Conservation (phyloP, 2,113 vertebrate genomes). For the Chlamydotis undulata region DNA sequence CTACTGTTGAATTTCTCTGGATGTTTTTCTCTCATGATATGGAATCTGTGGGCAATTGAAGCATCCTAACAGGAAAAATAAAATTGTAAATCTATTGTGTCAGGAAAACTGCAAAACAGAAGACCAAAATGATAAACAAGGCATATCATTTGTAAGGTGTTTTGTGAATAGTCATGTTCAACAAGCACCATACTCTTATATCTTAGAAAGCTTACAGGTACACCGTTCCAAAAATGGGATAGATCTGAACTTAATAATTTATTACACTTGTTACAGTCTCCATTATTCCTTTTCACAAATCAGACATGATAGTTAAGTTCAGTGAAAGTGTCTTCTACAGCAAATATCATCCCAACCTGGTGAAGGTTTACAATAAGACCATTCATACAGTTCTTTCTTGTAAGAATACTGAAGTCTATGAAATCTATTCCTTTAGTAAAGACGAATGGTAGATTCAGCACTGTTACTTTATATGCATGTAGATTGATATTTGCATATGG, state of each 20-base stretch:
- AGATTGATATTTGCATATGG: not conserved
- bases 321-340: not conserved
- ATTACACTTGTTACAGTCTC: not conserved
- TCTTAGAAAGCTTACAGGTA: not conserved
- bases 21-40: conserved; percentile 96
- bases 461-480: not conserved
- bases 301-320: not conserved
- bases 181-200: not conserved
- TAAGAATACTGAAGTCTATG: not conserved
- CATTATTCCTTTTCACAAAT: not conserved
- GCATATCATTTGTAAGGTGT: not conserved
- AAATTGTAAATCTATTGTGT: not conserved
- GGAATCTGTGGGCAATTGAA: conserved; percentile 94
- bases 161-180: not conserved
- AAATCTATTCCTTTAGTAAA: not conserved
- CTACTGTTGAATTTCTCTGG: conserved; percentile 96
- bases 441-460: not conserved
- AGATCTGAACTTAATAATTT: not conserved
- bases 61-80: conserved; percentile 81
- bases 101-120: not conserved
- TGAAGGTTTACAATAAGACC: not conserved
- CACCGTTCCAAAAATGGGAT: not conserved
- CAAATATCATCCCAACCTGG: not conserved
- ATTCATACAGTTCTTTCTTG: not conserved
- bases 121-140: not conserved